Evolutionary conservation across 2,113 vertebrate genomes (phyloP).

Genomic region (Microtus pennsylvanicus): DNA sequence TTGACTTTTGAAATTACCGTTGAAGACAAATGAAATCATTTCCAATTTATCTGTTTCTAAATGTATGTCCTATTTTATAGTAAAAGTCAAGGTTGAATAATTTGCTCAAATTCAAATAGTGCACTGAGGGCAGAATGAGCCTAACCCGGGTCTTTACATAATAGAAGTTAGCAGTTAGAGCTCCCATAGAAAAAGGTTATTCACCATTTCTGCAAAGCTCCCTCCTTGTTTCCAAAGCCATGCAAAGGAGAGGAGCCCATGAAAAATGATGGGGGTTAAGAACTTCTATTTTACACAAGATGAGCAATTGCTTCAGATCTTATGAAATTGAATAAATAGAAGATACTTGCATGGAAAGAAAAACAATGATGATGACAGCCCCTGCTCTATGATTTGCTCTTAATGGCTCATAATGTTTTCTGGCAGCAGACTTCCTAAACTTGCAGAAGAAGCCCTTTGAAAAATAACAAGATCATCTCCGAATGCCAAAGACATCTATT

Average conservation of each 20-base stretch:
- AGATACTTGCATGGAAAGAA: neutral
- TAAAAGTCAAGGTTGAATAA: neutral
- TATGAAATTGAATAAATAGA: slow-evolving; percentile 17
- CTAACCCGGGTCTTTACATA: neutral
- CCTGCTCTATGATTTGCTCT: neutral
- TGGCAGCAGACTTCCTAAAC: neutral
- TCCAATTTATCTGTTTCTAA: slow-evolving; percentile 34
- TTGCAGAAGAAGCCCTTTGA: slow-evolving; percentile 28
- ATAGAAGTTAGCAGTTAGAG: too few relatives aligned
- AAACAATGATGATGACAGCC: neutral
- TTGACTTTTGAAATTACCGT: neutral
- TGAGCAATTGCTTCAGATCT: slow-evolving; percentile 9
- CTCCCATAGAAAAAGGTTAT: neutral
- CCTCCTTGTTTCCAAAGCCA: neutral
- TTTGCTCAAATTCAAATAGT: neutral
- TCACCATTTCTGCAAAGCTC: neutral
- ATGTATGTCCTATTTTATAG: neutral
- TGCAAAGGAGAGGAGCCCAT: neutral
- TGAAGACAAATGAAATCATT: neutral
- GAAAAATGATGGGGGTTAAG: neutral
- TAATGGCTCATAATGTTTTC: slow-evolving; percentile 37
- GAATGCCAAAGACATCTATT: slow-evolving; percentile 38
- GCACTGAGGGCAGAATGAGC: neutral
- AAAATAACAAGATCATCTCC: slow-evolving; percentile 40
- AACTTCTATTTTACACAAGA: slow-evolving; percentile 56